A percentile compares a stretch with the other conserved stretches of the same genome.
Evolutionary conservation across 2,113 vertebrate genomes (phyloP).

Genomic region (Eonycteris spelaea): DNA sequence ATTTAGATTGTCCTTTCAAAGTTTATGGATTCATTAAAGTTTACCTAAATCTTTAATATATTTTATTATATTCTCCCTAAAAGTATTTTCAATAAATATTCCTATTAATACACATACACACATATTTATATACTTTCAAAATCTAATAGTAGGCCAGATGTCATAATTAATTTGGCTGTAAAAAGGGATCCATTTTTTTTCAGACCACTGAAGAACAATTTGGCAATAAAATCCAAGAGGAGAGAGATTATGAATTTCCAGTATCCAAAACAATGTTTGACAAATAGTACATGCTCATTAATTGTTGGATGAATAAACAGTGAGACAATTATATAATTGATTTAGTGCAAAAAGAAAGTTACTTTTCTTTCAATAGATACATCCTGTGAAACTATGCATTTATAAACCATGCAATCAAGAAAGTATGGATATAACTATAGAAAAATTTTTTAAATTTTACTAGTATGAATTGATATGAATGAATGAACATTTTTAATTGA

Average conservation of each 20-base stretch:
- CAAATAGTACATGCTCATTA: neutral
- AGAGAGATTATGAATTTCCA: neutral
- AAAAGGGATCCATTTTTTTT: neutral
- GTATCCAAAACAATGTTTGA: neutral
- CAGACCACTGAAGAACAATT: neutral
- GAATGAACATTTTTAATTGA: neutral
- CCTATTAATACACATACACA: neutral
- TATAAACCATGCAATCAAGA: neutral
- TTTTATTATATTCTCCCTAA: constrained; percentile 10
- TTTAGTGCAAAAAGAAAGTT: neutral
- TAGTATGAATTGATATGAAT: neutral
- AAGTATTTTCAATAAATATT: constrained; percentile 10
- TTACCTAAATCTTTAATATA: constrained; percentile 1
- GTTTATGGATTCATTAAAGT: neutral
- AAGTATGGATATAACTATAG: neutral
- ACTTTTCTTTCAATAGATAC: neutral
- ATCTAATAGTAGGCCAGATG: neutral
- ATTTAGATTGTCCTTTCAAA: neutral
- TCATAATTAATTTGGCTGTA: neutral
- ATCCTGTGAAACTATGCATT: neutral
- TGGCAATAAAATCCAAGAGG: neutral
- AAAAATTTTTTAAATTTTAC: neutral
- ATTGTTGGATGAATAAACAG: neutral
- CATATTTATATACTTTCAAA: neutral
- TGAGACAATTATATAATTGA: neutral